Percentiles rank a stretch among this genome's conserved stretches.
phyloP scores from a whole-genome alignment of 2,888 invertebrate genomes.

The Carterocephalus palaemon region DNA sequence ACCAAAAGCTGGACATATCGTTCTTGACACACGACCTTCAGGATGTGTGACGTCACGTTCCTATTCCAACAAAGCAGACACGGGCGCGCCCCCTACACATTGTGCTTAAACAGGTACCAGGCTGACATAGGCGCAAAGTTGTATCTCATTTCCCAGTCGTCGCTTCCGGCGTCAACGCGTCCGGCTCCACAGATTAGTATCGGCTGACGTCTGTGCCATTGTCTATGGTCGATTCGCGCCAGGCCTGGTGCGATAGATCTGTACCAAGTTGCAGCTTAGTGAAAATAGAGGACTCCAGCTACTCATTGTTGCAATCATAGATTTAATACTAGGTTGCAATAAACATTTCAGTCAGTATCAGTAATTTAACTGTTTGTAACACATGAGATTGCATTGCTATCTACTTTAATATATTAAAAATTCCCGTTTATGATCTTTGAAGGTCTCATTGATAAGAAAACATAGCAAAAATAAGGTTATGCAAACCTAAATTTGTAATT shows the following conservation, averaged over 20 bases:
- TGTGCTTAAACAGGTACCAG: conserved; percentile 45
- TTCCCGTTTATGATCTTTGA: too few relatives aligned
- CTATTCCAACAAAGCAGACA: conserved; percentile 54
- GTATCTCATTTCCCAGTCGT: conserved; percentile 79
- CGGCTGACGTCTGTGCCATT: conserved; percentile 71
- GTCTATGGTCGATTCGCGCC: conserved; percentile 57
- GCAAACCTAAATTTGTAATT: too few relatives aligned
- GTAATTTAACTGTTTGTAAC: too few relatives aligned
- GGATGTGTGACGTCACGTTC: conserved; percentile 38
- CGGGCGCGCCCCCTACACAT: too few relatives aligned
- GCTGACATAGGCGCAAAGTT: conserved; percentile 52
- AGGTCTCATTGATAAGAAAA: too few relatives aligned
- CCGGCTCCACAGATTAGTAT: conserved; percentile 77
- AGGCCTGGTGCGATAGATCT: conserved; percentile 26
- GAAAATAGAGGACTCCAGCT: too few relatives aligned
- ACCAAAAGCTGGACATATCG: background rate
- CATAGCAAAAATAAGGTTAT: too few relatives aligned
- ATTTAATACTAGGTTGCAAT: too few relatives aligned
- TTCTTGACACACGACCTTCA: conserved; percentile 27
- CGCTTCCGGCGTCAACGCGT: conserved; percentile 72
- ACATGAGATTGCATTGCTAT: too few relatives aligned
- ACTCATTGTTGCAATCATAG: too few relatives aligned
- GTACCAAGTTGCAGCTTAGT: conserved; percentile 19
- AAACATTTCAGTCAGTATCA: too few relatives aligned
- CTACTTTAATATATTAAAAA: too few relatives aligned